Base-by-base conservation (phyloP, 2,888 invertebrate genomes). In the Acronicta aceris region DNA sequence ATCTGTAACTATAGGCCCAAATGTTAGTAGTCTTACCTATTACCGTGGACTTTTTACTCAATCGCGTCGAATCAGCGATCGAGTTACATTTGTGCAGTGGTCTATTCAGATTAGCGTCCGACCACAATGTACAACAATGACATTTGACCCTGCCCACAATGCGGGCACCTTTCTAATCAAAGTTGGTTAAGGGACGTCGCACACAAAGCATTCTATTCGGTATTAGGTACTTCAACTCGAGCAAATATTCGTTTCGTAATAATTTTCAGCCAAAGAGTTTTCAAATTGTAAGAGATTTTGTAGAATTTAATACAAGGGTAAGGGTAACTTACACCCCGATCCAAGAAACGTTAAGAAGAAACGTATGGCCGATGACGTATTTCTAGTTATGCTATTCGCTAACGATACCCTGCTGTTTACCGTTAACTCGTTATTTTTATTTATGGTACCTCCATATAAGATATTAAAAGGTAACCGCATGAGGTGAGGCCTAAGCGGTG, bases 1-100 rank as follows among this genome's bases (percentile, higher is more conserved):
- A n/a, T n/a, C n/a, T n/a, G n/a, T n/a, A n/a, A n/a, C n/a, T n/a
- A n/a, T n/a, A n/a, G n/a, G n/a, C n/a, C n/a, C n/a, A n/a, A n/a
- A n/a, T n/a, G n/a, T n/a, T n/a, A n/a, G n/a, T n/a, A n/a, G n/a
- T n/a, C n/a, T n/a, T n/a, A n/a, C n/a, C n/a, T n/a, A 61, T 53
- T 42, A 36, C 21, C n/a, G 16, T 42, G 61, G 58, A 67, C 51
- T 42, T 46, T 55, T 52, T 66, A 56, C 52, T 49, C 54, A 46
- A 36, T 55, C 45, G 38, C 46, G 45, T 27, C 42, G 53, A 56
- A 62, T 66, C 72, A 53, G 36, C 33, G 50, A 55, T 77, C 68
- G 59, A 57, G 65, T 77, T 69, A 74, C 76, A 71, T 63, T 65
- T 74, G 71, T 76, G 76, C 76, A 78, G 42, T 57, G 66, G 66